Evolutionary conservation across 2,888 invertebrate genomes (phyloP), one percentile per base, ranked within the genome.

Genomic region (Siphonodentalium dalli): DNA sequence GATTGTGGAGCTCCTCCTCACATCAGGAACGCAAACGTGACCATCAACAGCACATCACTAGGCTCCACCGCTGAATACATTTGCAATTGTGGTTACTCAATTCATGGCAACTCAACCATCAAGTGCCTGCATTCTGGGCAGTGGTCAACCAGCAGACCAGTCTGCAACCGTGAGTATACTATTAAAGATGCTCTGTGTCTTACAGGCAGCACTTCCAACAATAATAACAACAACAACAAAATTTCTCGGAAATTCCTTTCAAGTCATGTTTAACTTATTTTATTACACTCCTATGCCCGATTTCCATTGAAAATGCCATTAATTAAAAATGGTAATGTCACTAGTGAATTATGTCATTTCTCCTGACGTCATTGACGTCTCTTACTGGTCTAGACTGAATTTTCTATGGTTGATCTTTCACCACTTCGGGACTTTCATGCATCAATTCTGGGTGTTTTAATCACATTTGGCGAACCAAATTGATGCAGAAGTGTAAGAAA

Each of bases 61-160:
- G 55, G 58, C 8, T 55, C 62, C 26, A 49, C 53, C 15, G 69
- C 69, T 23, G 49, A 56, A 13, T 75, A 68, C 52, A 46, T 27
- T 13, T 75, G 75, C 60, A 35, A 63, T 11, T 60, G 58, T 53
- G 73, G 73, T 7, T 72, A 66, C 47, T 43, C 54, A 38, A 56
- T 72, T 46, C 51, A 62, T 18, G 72, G 72, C 3, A 41, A 53
- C 4, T 50, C 48, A 6, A 27, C 47, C n/a, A 58, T 67, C 27
- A 56, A 37, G 20, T 74, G 72, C 55, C 56, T 48, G 18, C 50
- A 50, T 23, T 54, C 59, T 38, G 70, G 70, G 13, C 41, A 53
- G 8, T 72, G 72, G 72, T 68, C 65, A 40, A 51, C 63, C 21
- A 64, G 62, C n/a, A 49, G 45, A 13, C 66, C 70, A 1, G 42